These are phyloP conservation scores for Macaria liturata DNA, from an alignment of 2,888 invertebrate species.

Conservation along the genomic window DNA sequence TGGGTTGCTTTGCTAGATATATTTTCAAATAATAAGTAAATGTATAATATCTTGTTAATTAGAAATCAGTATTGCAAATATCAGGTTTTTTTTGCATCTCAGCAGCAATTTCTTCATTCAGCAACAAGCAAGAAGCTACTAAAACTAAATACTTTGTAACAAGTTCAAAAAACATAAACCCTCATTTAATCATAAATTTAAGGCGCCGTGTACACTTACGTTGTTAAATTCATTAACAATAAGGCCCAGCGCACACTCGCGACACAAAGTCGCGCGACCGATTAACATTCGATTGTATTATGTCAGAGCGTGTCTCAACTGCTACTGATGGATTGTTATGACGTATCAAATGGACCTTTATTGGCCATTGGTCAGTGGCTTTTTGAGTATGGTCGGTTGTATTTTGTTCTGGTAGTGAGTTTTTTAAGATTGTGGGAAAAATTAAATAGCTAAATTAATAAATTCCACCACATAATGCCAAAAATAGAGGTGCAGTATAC, in stretches of 20 bases:
- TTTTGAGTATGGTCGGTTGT: not conserved
- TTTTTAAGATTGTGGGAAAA: not conserved
- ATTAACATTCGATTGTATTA: constrained; percentile 58
- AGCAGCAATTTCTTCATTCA: too few relatives aligned
- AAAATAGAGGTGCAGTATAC: too few relatives aligned
- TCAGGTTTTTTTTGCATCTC: too few relatives aligned
- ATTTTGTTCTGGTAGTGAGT: not conserved
- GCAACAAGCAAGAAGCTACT: too few relatives aligned
- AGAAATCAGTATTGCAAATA: too few relatives aligned
- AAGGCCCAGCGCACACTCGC: constrained; percentile 36
- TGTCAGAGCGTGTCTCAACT: constrained; percentile 31
- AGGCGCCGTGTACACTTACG: constrained; percentile 7
- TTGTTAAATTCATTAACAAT: constrained; percentile 14
- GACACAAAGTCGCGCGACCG: constrained; percentile 50
- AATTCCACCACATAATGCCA: too few relatives aligned
- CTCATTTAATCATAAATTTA: constrained; percentile 1
- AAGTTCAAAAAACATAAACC: too few relatives aligned
- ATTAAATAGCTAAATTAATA: too few relatives aligned
- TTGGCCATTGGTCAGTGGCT: constrained; percentile 14
- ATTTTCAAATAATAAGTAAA: too few relatives aligned
- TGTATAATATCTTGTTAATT: too few relatives aligned
- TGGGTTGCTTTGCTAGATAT: too few relatives aligned
- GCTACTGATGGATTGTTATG: constrained; percentile 31
- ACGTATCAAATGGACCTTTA: constrained; percentile 31
- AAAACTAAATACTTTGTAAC: too few relatives aligned